A percentile compares a stretch with the other conserved stretches of the same genome.
Evolutionary conservation across 2,888 invertebrate genomes (phyloP).

Genomic region (Omphaloscelis lunosa): DNA sequence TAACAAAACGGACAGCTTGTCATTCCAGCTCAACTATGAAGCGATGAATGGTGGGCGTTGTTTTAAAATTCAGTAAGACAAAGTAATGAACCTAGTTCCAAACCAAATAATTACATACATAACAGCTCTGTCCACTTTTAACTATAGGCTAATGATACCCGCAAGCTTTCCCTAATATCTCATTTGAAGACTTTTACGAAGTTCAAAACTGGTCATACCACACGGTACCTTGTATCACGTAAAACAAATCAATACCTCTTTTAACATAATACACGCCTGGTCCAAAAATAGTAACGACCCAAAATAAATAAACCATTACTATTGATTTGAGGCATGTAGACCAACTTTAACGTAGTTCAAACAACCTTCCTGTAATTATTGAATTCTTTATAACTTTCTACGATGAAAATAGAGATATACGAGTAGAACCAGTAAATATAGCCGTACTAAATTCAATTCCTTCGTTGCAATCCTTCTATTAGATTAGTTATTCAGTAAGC

Average conservation of each 20-base stretch:
- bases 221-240: background rate
- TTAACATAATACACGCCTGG: slow-evolving; percentile 38
- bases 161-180: background rate
- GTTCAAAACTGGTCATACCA: slow-evolving; percentile 17
- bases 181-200: background rate
- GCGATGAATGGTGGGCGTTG: no score
- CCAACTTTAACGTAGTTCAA: slow-evolving; percentile 3
- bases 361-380: slow-evolving; percentile 9
- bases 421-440: background rate
- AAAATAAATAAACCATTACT: slow-evolving; percentile 45
- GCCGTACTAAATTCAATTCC: background rate
- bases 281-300: slow-evolving; percentile 50
- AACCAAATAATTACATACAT: background rate
- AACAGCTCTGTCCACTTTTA: background rate
- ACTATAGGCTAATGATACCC: background rate
- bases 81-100: background rate
- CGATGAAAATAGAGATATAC: slow-evolving; percentile 19
- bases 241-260: slow-evolving; percentile 52
- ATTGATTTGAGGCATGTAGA: slow-evolving; percentile 39
- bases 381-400: slow-evolving; percentile 27
- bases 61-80: no score
- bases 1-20: background rate
- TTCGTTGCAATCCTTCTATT: background rate
- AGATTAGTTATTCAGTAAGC: background rate
- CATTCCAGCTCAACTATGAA: background rate